These are phyloP conservation scores for Tetramorium simillimum DNA, from an alignment of 1,140 invertebrate species.

Conservation along the genomic window DNA sequence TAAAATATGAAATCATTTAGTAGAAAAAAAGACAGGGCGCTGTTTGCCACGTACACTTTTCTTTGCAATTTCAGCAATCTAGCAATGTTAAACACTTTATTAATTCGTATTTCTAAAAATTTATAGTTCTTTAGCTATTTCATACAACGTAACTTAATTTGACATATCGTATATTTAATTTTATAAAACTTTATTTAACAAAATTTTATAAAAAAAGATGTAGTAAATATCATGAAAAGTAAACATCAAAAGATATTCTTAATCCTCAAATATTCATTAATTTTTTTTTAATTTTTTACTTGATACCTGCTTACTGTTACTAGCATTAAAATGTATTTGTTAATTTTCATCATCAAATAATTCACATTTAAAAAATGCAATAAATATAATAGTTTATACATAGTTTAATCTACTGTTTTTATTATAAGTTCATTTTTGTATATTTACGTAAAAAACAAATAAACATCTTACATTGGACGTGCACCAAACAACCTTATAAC, in stretches of 20 bases:
- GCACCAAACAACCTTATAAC: constrained; percentile 87
- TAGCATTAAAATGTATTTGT: not conserved
- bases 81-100: too few relatives aligned
- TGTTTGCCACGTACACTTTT: constrained; percentile 28
- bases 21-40: constrained; percentile 92
- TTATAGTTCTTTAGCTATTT: too few relatives aligned
- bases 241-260: not conserved
- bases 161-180: not conserved
- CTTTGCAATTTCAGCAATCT: too few relatives aligned
- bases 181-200: not conserved
- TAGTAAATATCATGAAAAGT: not conserved
- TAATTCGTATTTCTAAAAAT: too few relatives aligned
- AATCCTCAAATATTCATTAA: not conserved
- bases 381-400: too few relatives aligned
- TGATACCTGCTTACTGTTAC: not conserved
- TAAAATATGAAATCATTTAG: constrained; percentile 93
- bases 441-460: not conserved
- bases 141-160: not conserved
- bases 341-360: too few relatives aligned
- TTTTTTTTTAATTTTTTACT: not conserved
- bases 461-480: constrained; percentile 90
- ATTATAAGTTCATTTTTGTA: not conserved
- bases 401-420: too few relatives aligned
- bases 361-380: too few relatives aligned
- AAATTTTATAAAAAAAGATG: too few relatives aligned